Evolutionary conservation across 2,113 vertebrate genomes (phyloP), one percentile per base, ranked within the genome.

Genomic region (Rhinogobius similis): DNA sequence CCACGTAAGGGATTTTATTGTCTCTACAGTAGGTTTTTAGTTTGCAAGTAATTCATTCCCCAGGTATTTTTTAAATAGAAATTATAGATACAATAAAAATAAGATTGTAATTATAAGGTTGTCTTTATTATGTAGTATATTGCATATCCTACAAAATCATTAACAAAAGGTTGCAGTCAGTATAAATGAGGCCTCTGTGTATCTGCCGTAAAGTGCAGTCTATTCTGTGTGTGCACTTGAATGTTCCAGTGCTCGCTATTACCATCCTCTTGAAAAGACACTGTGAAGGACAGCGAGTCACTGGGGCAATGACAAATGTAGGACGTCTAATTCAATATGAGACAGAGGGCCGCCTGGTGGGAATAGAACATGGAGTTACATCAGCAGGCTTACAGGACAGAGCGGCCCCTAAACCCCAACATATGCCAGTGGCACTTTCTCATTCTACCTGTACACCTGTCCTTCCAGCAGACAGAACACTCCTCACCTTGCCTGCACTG

Each of bases 401-500:
- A 55, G 21, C 27, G 52, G 71, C 29, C 53, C 64, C 75, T 62
- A 27, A 23, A 55, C 27, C 44, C 56, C 48, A 56, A 65, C 67
- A 52, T 21, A 56, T 72, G 48, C 67, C 62, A 66, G 58, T 39
- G 24, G 52, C 52, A 55, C 52, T 55, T 55, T 26, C 52, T 55
- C 52, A 26, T 55, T 26, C 63, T 59, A n/a, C 58, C 55, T 65
- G 68, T 72, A 55, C 81, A 87, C 75, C 77, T 81, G 73, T 76
- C 86, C 78, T 81, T 82, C 68, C 55, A 72, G 69, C 69, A 56
- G 67, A 66, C 68, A 52, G 75, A 69, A 75, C 75, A 75, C 76
- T 77, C 65, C 75, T 86, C 86, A 91, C 88, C 86, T 91, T 91
- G 87, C 82, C 81, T 82, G 80, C 65, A 68, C 85, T 82, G 87